These are phyloP conservation scores for Semotilus atromaculatus DNA, from an alignment of 2,797 vertebrate genomes.

Conservation along the genomic window DNA sequence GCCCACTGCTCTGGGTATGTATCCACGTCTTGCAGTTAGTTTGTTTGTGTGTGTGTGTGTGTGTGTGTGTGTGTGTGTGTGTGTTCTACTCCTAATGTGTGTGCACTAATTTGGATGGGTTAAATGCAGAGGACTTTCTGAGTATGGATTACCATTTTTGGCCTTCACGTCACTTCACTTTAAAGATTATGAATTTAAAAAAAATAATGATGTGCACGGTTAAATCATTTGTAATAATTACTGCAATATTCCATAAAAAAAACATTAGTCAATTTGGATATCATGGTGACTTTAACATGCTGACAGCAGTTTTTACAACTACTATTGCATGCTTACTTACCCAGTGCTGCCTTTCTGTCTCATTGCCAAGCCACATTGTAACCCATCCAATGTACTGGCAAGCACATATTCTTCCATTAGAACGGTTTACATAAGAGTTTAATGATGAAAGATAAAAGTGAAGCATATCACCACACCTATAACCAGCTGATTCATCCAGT, in stretches of 20 bases:
- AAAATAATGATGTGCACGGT: not conserved
- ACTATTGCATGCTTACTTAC: not conserved
- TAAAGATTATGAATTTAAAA: not conserved
- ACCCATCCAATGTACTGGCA: conserved; percentile 21
- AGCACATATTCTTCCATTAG: conserved; percentile 44
- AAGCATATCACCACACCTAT: conserved; percentile 29
- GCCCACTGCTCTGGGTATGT: too few relatives aligned
- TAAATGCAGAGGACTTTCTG: too few relatives aligned
- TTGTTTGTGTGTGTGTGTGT: too few relatives aligned
- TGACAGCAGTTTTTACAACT: conserved; percentile 1
- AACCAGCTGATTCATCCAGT: not conserved
- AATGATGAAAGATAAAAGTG: conserved; percentile 45
- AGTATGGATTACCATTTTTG: too few relatives aligned
- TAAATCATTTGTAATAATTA: not conserved
- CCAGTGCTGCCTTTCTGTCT: not conserved
- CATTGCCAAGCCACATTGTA: conserved; percentile 22
- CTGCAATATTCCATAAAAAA: not conserved
- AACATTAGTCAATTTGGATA: not conserved
- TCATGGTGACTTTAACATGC: not conserved
- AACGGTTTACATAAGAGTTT: conserved; percentile 28
- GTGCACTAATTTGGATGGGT: not conserved
- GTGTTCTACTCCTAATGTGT: not conserved
- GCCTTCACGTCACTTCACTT: too few relatives aligned
- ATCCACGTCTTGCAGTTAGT: too few relatives aligned
- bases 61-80: not conserved